Conservation (phyloP, 2,888 invertebrate species). For the Crioceris asparagi region DNA sequence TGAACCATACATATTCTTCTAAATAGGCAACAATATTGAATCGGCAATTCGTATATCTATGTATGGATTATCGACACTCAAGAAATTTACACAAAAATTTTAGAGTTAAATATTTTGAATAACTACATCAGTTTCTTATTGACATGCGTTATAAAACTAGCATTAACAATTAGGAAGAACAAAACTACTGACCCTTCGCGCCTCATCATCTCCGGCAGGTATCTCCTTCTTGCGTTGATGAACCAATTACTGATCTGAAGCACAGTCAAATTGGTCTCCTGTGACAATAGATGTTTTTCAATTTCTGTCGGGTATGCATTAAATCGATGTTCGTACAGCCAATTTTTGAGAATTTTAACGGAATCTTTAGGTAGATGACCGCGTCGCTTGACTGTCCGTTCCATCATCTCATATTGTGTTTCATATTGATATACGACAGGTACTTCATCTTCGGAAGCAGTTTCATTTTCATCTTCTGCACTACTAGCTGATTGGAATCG, state of each 20-base stretch:
- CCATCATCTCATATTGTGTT: slow-evolving; percentile 22
- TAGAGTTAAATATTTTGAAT: too few species aligned
- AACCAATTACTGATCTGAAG: slow-evolving; percentile 39
- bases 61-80: too few species aligned
- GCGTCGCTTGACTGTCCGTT: slow-evolving; percentile 28
- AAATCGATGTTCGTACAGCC: slow-evolving; percentile 37
- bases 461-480: slow-evolving; percentile 29
- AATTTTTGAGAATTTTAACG: slow-evolving; percentile 36
- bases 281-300: slow-evolving; percentile 36
- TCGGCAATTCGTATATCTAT: too few species aligned
- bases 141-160: too few species aligned
- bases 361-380: slow-evolving; percentile 37
- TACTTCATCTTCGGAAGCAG: slow-evolving; percentile 26
- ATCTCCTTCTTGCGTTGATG: slow-evolving; percentile 34
- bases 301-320: slow-evolving; percentile 38
- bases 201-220: slow-evolving; percentile 38
- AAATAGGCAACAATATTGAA: too few species aligned
- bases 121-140: too few species aligned
- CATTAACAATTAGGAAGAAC: too few species aligned
- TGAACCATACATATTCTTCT: too few species aligned
- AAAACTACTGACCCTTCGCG: slow-evolving; percentile 28
- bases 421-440: slow-evolving; percentile 27
- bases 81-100: too few species aligned
- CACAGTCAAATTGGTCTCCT: slow-evolving; percentile 36
- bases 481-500: slow-evolving; percentile 8